Evolutionary conservation across 2,113 vertebrate genomes (phyloP), one percentile per base, ranked within the genome.

Genomic region (Aplodontia rufa): DNA sequence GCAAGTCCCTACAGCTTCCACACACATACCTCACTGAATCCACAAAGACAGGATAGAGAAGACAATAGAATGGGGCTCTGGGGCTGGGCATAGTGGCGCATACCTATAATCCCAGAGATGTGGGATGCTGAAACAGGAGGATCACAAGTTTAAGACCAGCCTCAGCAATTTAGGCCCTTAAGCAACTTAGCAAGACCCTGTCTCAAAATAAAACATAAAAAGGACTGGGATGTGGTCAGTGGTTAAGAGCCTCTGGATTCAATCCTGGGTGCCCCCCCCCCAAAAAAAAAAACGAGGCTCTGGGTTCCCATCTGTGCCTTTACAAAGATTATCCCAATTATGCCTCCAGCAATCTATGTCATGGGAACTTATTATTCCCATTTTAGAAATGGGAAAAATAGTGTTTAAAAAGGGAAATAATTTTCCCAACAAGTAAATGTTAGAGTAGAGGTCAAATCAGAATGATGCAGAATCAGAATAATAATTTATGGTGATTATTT

Each of bases 321-420:
- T 93, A 92, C 20, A 83, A 28, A 91, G 24, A 60, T 85, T 93
- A 91, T 85, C 69, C 58, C 51, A 96, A 74, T 89, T 95, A 78
- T 78, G 90, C 32, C 49, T 83, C 64, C 6, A 94, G 75, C 12
- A 74, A 62, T 74, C 16, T 78, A 66, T 72, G n/a, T 79, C 47
- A 47, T 66, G 92, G 62, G 19, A 95, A 87, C 42, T 40, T 92
- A 88, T 95, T 55, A 64, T 72, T 51, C 37, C 55, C 53, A 94
- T 79, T 76, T 58, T n/a, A 84, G 28, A 87, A 58, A 69, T 69
- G 17, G 58, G 32, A 93, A 90, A 94, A 84, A 47, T 55, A 8
- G 95, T 42, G 19, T 47, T 87, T 89, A 87, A 83, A 83, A 92
- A 40, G 90, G 24, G 42, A 26, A 42, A 16, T 82, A 74, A 85